Percentiles rank a stretch among this genome's conserved stretches.
phyloP scores from a whole-genome alignment of 2,888 invertebrate species.

The Cataglyphis livida region DNA sequence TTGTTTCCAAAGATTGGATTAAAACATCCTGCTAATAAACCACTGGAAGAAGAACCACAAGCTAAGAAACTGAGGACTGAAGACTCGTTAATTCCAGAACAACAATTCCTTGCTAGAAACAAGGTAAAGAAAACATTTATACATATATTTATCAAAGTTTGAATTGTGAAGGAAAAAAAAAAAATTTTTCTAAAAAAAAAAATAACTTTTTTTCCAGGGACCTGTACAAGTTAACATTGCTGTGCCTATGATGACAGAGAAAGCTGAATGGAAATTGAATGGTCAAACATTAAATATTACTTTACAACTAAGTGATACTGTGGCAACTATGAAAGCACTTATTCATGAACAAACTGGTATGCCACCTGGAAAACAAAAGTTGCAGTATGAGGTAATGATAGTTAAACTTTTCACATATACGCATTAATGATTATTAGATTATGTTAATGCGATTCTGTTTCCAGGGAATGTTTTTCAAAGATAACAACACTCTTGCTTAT shows the following conservation, averaged over 20 bases:
- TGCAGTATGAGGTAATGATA: conserved; percentile 93
- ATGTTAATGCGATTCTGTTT: conserved; percentile 76
- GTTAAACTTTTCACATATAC: not conserved
- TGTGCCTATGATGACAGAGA: conserved; percentile 94
- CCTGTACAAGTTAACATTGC: conserved; percentile 93
- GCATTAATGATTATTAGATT: not conserved
- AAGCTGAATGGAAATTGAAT: conserved; percentile 97
- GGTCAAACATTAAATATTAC: conserved; percentile 94
- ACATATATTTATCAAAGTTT: not conserved
- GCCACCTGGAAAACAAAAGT: conserved; percentile 98
- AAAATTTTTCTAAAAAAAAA: not conserved
- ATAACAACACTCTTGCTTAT: conserved; percentile 97
- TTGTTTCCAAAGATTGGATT: conserved; percentile 82
- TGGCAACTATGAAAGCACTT: conserved; percentile 95
- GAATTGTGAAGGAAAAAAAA: not conserved
- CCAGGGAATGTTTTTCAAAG: conserved; percentile 99
- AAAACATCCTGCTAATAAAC: conserved; percentile 86
- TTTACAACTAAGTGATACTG: conserved; percentile 91
- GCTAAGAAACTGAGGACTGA: conserved; percentile 96
- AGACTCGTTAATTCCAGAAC: conserved; percentile 96
- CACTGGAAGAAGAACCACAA: conserved; percentile 93
- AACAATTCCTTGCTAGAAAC: conserved; percentile 91
- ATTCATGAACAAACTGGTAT: conserved; percentile 95
- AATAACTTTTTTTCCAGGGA: conserved; percentile 85
- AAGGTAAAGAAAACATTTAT: conserved; percentile 85